Base-by-base conservation (phyloP, 2,113 vertebrate species). In the Dasyornis broadbenti region DNA sequence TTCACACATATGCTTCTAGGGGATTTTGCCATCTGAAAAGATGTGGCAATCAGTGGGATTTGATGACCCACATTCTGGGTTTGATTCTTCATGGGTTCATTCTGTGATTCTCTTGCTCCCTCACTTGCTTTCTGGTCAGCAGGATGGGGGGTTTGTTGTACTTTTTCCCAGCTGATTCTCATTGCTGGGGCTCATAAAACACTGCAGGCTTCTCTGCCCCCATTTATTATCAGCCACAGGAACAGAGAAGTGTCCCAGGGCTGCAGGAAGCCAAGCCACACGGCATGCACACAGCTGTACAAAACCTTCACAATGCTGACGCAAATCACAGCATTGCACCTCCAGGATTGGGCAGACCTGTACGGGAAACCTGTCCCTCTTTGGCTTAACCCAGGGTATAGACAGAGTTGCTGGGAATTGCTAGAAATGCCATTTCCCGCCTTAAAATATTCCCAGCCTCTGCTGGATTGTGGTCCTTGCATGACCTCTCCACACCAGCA, bases 241-340 rank as follows among this genome's bases (percentile, higher is more conserved):
- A 61, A 75, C 8, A 53, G 33, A 3, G 1, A 42, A 93, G 52
- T 0, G 0, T 80, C 47, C 42, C 44, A 15, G 42, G 35, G 82
- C 56, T 68, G 70, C 47, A 79, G 82, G 69, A 87, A 59, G 61
- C 7, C 9, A 4, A 76, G 44, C 3, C 60, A 70, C 35, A 27
- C 0, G 9, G 83, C 79, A 83, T 1, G 0, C 12, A 82, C 18
- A 6, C 9, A 27, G 37, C 49, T 54, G 27, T 6, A 52, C 61
- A 72, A 68, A 87, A 49, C 31, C 27, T 37, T 44, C 10, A 14
- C 1, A 2, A 0, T 21, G 56, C 56, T 54, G 52, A 31, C 19
- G 52, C 73, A 75, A 60, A 60, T 3, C 42, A 28, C 52, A 39
- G 31, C 3, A 0, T 0, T 11, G 18, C 39, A 31, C 14, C 30